Base-by-base conservation (phyloP, 2,797 vertebrate genomes). In the Pogoniulus pusillus region DNA sequence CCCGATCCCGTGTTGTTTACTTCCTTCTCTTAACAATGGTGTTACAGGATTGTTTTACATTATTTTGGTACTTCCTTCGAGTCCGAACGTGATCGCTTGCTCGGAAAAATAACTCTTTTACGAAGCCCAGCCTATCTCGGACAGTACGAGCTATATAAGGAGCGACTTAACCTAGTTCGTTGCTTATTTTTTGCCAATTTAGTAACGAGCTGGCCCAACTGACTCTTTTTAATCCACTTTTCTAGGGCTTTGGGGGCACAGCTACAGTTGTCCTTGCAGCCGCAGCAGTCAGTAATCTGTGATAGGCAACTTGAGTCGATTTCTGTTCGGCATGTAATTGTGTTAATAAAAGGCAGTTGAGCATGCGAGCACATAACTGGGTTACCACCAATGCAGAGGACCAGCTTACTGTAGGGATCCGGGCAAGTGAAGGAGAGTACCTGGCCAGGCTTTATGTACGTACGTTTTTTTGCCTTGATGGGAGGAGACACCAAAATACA, bases 1-100 rank as follows among this genome's bases (percentile, higher is more conserved):
- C 29, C 22, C 2, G 27, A 32, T 47, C 12, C 45, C 2, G 22
- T 23, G 51, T 71, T 94, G 92, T 93, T 95, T 94, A 82, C 80
- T 93, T 88, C 80, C 84, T 82, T 80, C 64, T 77, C 22, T 17
- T 90, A 84, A 91, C 89, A 94, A 93, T 90, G 74, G 76, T 60
- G 34, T 86, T 78, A 17, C 45, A n/a, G 63, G 72, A 69, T 87
- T 82, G 77, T 63, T 71, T 16, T 43, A 41, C 59, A 7, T 34
- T 86, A 53, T 89, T 94, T 69, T 30, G 34, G 45, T 59, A 57
- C 92, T 92, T 92, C 73, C 88, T 92, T 84, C 91, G 49, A n/a
- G 85, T 24, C 72, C 80, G 70, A 47, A 70, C 27, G 18, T 7
- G 20, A 9, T 43, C 62, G 27, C 54, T 94, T 39, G 30, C 24